Evolutionary conservation across 2,888 invertebrate species (phyloP), one percentile per base, ranked within the genome.

Genomic region (Microplitis manilae): DNA sequence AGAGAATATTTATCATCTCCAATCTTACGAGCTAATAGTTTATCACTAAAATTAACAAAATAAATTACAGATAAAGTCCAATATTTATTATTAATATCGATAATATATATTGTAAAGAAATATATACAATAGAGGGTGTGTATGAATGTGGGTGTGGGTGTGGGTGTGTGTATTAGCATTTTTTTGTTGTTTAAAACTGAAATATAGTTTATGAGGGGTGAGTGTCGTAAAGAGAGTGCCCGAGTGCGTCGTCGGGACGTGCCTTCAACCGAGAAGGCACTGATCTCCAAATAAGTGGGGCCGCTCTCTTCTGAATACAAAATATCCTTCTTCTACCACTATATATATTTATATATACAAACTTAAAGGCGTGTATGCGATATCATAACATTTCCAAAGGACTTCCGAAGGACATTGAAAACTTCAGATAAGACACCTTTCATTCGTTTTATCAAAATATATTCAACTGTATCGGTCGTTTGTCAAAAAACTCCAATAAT

Each of bases 131-230:
- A 30, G 30, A 30, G 30, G 30, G 30, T 30, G 30, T 30, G 30
- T 30, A 30, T 30, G 30, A 30, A 30, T 30, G 50, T 13, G 50
- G 50, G 50, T 13, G 50, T 5, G 83, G 83, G 50, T 50, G 50
- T 50, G 50, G 8, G 13, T 50, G 50, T 50, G 84, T 50, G 84
- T 86, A 90, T 90, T 90, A 89, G 88, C 89, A 90, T 90, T 87
- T 90, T 90, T 89, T 87, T 88, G 90, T 89, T 90, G 89, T 90
- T 90, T 89, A 90, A 90, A 89, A 89, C 89, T 90, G 90, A 90
- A 89, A 90, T 90, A 90, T 90, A 87, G 83, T 84, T 84, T 80
- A 83, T 85, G 81, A 82, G 84, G 67, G 77, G 68, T 40, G 69
- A 62, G 73, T 41, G 71, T 79, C 79, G 72, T 76, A 72, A 68